Evolutionary conservation across 2,113 vertebrate genomes (phyloP).

Genomic region (Chaetodon auriga): DNA sequence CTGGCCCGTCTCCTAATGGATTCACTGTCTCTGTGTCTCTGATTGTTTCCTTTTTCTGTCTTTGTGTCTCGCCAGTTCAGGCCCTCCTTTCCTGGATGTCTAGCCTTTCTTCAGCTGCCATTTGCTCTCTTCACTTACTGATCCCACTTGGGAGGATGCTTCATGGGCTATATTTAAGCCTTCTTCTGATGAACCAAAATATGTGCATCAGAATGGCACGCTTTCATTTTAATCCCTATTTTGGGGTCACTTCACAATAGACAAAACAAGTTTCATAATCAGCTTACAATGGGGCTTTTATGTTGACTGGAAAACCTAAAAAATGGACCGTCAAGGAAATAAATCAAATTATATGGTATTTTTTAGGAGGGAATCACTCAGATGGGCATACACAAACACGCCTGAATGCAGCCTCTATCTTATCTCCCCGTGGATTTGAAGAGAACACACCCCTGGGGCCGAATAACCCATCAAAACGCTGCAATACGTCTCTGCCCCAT

Average conservation of each 20-base stretch:
- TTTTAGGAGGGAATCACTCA: constrained; percentile 1
- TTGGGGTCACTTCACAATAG: background rate
- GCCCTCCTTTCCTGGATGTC: constrained; percentile 64
- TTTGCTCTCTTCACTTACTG: constrained; percentile 42
- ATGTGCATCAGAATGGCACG: background rate
- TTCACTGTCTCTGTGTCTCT: constrained; percentile 60
- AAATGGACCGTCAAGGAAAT: background rate
- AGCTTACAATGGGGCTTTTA: background rate
- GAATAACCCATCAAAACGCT: constrained; percentile 25
- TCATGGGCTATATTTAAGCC: constrained; percentile 3
- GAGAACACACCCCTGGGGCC: constrained; percentile 2
- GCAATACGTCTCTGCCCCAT: constrained; percentile 1
- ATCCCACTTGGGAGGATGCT: constrained; percentile 26
- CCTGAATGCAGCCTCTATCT: constrained; percentile 18
- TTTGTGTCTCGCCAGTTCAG: constrained; percentile 70
- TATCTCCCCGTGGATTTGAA: constrained; percentile 37
- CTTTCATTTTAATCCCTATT: background rate
- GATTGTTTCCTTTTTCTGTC: constrained; percentile 69
- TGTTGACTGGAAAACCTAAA: constrained; percentile 3
- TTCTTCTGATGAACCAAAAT: background rate
- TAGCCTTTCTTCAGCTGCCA: constrained; percentile 58
- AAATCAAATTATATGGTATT: background rate
- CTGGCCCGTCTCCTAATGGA: constrained; percentile 68
- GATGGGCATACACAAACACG: constrained; percentile 1
- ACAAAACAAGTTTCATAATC: constrained; percentile 5